Conservation (phyloP, 1,140 invertebrate species). For the Frieseomelitta varia region DNA sequence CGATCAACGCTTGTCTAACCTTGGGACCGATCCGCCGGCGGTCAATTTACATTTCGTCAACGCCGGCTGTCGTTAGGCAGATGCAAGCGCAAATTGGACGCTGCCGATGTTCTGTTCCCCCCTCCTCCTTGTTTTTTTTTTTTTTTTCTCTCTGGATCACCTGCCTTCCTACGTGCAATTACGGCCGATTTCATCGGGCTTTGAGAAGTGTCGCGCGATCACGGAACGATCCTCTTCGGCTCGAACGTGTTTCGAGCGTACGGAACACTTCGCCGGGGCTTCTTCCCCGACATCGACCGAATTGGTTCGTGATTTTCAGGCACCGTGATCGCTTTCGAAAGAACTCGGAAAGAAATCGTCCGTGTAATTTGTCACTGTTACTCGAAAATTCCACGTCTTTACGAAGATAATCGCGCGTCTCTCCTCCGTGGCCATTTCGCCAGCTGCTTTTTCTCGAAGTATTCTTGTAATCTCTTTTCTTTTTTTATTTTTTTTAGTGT, state of each 20-base stretch:
- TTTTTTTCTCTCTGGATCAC: constrained; percentile 63
- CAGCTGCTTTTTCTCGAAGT: not conserved
- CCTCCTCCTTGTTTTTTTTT: not conserved
- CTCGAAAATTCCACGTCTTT: not conserved
- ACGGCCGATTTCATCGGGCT: constrained; percentile 73
- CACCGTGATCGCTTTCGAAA: not conserved
- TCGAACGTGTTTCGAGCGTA: constrained; percentile 26
- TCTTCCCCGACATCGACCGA: constrained; percentile 3
- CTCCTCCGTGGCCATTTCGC: not conserved
- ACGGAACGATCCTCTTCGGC: constrained; percentile 41
- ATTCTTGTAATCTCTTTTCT: not conserved
- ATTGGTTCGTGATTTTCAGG: constrained; percentile 28
- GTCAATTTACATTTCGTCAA: constrained; percentile 77
- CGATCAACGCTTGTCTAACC: constrained; percentile 22
- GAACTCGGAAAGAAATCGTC: constrained; percentile 26
- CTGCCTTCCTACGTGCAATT: constrained; percentile 73
- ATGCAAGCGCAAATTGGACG: constrained; percentile 75
- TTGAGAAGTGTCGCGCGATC: constrained; percentile 74
- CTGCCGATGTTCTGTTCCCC: constrained; percentile 58
- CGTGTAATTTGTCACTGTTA: constrained; percentile 23
- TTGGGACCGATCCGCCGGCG: not conserved
- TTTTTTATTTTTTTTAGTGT: not conserved
- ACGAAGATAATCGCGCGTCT: not conserved
- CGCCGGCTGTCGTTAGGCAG: constrained; percentile 75
- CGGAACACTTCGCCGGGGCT: too few relatives aligned